Evolutionary conservation across 2,797 vertebrate species (phyloP), one percentile per base, ranked within the genome.

Genomic region (Falco peregrinus): DNA sequence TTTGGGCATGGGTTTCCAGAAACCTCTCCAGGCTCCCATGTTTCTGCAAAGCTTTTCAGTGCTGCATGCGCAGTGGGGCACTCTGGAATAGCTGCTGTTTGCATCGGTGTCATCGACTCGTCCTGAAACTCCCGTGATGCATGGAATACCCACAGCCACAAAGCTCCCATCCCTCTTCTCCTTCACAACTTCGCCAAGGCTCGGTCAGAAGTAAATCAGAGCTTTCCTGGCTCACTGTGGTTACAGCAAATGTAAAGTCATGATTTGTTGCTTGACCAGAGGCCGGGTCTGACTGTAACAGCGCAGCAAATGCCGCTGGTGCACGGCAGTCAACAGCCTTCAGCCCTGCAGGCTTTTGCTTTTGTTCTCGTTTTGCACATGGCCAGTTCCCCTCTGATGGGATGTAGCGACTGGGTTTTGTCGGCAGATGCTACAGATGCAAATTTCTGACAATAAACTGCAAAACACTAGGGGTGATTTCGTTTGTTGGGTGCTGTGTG

Each of bases 21-120:
- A 39, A 13, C 14, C 33, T 31, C 5, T 33, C 19, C 0, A 0
- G 43, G 9, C 39, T 89, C 31, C 31, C 5, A 1, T 35, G 35
- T 28, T 48, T 51, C 77, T 65, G n/a, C 17, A 69, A 31, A 78
- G 26, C 48, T 73, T 57, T 53, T 54, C 20, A 39, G 45, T 5
- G 0, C 56, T 35, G 61, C 25, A 10, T 22, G 37, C 59, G 31
- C 48, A 15, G 13, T 8, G 12, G 18, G n/a, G 17, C n/a, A 13
- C 11, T 26, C 53, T 43, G 78, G 47, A 47, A 22, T 5, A 56
- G 68, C 73, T 65, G 60, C 63, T 35, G 18, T 6, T 54, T 39
- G 47, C 19, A 12, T 22, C 5, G 0, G 5, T 24, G 59, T 57
- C 68, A 20, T 33, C 59, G 12, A 9, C 53, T 12, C 1, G 0